Base-by-base conservation (phyloP, 2,113 vertebrate genomes). In the Ictidomys tridecemlineatus region DNA sequence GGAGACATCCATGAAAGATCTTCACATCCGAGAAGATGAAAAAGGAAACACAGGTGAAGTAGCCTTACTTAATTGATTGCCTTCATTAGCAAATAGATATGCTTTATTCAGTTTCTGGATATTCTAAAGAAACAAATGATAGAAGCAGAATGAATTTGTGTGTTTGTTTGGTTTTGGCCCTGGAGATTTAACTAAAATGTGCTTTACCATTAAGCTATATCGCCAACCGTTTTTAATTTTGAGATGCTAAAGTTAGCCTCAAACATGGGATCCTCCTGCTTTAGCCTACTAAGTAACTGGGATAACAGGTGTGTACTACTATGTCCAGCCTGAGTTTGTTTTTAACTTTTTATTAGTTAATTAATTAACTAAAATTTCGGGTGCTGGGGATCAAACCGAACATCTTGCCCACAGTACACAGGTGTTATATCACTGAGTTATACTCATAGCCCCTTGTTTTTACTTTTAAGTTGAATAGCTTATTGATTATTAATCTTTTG, bases 1-100 rank as follows among this genome's bases (percentile, higher is more conserved):
- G 91, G 98, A 99, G 89, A 99, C 98, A 4, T 98, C 98, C 53
- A 97, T 98, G 83, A 99, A 99, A 97, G 98, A 99, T 45, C 98
- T 99, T 74, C 99, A 99, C 67, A 99, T 99, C 93, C 98, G 99
- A 98, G 99, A 99, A 97, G 99, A 99, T 93, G 98, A 99, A 74
- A 99, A 98, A 89, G 99, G 99, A 92, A 99, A 99, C 97, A 99
- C 99, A 88, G 99, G 99, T 99, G 94, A 96, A 84, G 53, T 90
- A 93, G 18, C 78, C 30, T 37, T 37, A 88, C 86, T 91, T 96
- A 53, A 77, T 30, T 39, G 92, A 24, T 96, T 51, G 89, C 84
- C 78, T 80, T 92, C 37, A 24, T 0, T 97, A 48, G 16, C 69
- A 89, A 79, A 67, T 11, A 78, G 32, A 79, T 56, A 65, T 56